A percentile compares a stretch with the other conserved stretches of the same genome.
Conservation (phyloP, 2,888 invertebrate genomes). For the Eristalis pertinax region DNA sequence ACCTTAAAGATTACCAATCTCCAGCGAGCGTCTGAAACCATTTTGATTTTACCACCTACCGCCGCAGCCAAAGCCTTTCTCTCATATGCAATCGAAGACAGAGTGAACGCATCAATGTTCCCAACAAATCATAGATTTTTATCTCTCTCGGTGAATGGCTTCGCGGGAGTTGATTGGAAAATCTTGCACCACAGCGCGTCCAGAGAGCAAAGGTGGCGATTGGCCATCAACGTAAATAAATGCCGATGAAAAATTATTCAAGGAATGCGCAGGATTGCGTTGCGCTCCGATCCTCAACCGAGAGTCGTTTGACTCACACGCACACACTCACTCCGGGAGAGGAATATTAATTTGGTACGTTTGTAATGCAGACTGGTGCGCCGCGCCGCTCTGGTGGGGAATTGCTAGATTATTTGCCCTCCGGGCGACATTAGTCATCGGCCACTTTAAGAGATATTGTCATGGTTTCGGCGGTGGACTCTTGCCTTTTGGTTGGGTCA, state of each 20-base stretch:
- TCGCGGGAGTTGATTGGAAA: constrained; percentile 47
- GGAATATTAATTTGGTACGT: constrained; percentile 39
- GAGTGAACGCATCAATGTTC: constrained; percentile 21
- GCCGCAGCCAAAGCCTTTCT: not conserved
- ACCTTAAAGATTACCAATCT: constrained; percentile 8
- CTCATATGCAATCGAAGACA: not conserved
- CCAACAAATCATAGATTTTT: constrained; percentile 30
- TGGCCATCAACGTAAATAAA: constrained; percentile 63
- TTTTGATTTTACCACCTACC: constrained; percentile 49
- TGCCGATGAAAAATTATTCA: constrained; percentile 61
- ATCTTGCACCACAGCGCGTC: constrained; percentile 1
- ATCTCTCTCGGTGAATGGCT: constrained; percentile 1
- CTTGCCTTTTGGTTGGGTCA: constrained; percentile 2
- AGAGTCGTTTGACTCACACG: not conserved
- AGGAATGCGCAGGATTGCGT: constrained; percentile 47
- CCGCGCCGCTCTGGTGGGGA: not conserved
- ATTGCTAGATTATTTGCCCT: constrained; percentile 64
- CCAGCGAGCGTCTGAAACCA: constrained; percentile 22
- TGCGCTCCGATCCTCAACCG: not conserved
- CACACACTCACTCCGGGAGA: not conserved
- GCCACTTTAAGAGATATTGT: constrained; percentile 45
- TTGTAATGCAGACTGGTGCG: constrained; percentile 27
- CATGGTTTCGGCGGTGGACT: constrained; percentile 8
- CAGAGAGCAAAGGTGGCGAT: constrained; percentile 51
- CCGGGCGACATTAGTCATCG: constrained; percentile 61